Conservation (phyloP, 2,113 vertebrate species). For the Tragelaphus imberbis region DNA sequence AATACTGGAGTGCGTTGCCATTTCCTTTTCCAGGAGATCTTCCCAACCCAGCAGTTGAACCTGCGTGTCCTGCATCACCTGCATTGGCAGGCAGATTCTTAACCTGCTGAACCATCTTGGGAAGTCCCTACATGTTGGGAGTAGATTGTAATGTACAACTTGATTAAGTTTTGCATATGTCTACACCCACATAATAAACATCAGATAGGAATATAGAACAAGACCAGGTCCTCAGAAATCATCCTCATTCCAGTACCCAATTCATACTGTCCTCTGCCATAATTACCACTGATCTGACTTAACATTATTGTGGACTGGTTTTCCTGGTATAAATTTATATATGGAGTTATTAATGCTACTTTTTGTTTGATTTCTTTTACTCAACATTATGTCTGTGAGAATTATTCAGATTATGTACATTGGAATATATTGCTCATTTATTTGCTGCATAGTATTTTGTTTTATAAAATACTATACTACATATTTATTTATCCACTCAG, state of each 20-base stretch:
- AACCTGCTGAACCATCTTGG: neutral
- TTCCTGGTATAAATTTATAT: neutral
- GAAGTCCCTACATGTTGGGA: neutral
- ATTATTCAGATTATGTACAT: neutral
- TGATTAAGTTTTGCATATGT: neutral
- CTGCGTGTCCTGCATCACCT: neutral
- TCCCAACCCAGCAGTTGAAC: neutral
- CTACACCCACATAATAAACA: neutral
- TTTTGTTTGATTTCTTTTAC: neutral
- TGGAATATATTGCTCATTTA: neutral
- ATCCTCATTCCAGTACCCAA: neutral
- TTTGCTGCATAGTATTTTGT: neutral
- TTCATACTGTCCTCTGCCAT: accelerated
- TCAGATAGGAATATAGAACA: neutral
- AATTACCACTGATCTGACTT: neutral
- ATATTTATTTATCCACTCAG: neutral
- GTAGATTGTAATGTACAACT: neutral
- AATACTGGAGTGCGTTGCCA: neutral
- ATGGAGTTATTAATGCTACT: neutral
- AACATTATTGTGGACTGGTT: neutral
- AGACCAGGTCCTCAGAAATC: neutral
- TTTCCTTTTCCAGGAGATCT: neutral
- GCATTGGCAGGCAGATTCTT: neutral
- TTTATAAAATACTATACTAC: neutral
- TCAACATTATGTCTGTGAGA: neutral